Conservation (phyloP, 92 coral and sea anemone species). For the Porites rus region DNA sequence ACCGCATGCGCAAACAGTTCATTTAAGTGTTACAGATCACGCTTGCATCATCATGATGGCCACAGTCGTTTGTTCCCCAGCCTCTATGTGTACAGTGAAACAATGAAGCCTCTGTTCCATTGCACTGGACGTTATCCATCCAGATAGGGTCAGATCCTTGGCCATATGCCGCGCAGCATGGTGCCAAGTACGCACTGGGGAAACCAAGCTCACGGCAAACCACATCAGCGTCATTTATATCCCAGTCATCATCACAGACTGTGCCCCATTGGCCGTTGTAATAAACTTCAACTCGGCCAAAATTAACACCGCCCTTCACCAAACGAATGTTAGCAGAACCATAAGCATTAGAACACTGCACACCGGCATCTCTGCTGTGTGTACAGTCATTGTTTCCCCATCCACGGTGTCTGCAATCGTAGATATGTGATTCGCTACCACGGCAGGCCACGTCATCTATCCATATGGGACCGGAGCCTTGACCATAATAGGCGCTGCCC, state of each 20-base stretch:
- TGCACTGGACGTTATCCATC: background rate
- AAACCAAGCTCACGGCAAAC: slow-evolving; percentile 4
- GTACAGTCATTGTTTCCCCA: slow-evolving; percentile 23
- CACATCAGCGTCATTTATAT: slow-evolving; percentile 7
- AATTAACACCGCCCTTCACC: background rate
- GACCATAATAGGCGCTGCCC: slow-evolving; percentile 4
- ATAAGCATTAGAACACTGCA: background rate
- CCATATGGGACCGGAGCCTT: slow-evolving; percentile 21
- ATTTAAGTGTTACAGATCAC: background rate
- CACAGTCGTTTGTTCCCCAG: background rate
- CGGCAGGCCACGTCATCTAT: slow-evolving; percentile 8
- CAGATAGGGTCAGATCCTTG: background rate
- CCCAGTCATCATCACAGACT: background rate
- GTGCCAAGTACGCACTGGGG: background rate
- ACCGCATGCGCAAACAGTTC: too few species aligned
- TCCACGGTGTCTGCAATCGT: slow-evolving; percentile 27
- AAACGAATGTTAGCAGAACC: background rate
- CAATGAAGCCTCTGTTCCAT: background rate
- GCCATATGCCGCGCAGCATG: background rate
- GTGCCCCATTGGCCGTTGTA: slow-evolving; percentile 8
- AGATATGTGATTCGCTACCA: background rate
- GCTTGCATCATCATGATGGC: background rate
- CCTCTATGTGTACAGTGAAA: background rate
- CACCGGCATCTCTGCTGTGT: slow-evolving; percentile 9
- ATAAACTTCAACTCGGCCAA: slow-evolving; percentile 20